Percentiles rank a stretch among this genome's conserved stretches.
phyloP scores from a whole-genome alignment of 1,140 invertebrate genomes.

The Reticulitermes speratus region DNA sequence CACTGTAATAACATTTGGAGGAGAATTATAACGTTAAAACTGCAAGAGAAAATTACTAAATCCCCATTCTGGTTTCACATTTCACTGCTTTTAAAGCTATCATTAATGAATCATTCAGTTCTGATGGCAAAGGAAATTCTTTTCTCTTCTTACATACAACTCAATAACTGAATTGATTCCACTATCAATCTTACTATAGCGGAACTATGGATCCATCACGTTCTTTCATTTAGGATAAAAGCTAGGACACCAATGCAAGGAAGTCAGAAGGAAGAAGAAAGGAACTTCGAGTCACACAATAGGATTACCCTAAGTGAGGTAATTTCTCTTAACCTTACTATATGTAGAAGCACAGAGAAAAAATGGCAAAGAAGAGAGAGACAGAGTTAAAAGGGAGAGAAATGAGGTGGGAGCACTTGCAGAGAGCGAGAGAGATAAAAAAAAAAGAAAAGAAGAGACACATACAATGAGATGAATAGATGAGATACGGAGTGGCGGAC shows the following conservation, averaged over 20 bases:
- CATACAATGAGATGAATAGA: constrained; percentile 16
- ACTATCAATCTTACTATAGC: constrained; percentile 9
- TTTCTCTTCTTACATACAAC: background rate
- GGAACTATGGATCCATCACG: constrained; percentile 10
- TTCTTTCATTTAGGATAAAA: constrained; percentile 19
- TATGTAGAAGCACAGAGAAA: background rate
- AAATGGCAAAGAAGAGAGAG: background rate
- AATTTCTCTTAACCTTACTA: constrained; percentile 17
- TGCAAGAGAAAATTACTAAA: too few relatives aligned
- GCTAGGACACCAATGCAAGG: background rate
- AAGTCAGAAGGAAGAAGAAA: background rate
- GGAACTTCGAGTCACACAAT: background rate
- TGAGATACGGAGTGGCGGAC: constrained; percentile 1
- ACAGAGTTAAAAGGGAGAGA: background rate
- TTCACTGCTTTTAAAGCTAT: background rate
- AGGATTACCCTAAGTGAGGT: constrained; percentile 18
- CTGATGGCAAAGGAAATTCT: background rate
- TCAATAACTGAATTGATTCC: constrained; percentile 6
- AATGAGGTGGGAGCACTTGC: background rate
- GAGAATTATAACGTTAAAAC: too few relatives aligned
- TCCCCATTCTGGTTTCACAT: too few relatives aligned
- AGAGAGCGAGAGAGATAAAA: background rate
- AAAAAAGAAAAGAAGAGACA: background rate
- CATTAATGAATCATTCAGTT: background rate
- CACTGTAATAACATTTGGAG: too few relatives aligned